Base-by-base conservation (phyloP, 2,113 vertebrate species). In the Cyphomyrus discorhynchus region DNA sequence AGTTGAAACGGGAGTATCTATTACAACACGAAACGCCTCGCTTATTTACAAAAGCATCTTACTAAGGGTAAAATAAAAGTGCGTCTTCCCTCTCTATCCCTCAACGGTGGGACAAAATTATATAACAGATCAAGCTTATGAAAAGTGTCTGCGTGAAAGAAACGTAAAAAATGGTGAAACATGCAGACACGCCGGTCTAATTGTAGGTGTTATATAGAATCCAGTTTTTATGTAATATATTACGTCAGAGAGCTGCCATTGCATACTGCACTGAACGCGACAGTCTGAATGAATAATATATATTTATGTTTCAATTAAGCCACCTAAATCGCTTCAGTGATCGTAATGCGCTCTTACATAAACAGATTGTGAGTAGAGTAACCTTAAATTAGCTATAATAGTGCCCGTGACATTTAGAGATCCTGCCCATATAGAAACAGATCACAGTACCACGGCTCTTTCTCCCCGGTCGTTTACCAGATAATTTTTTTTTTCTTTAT, bases 191-290 rank as follows among this genome's bases (percentile, higher is more conserved):
- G 74, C 49, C 74, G 5, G 74, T 80, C 31, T 39, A 80, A 35
- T 42, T 13, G 35, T 35, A 42, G 35, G 74, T 80, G 74, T 80
- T 80, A 80, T 80, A 80, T 80, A 80, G 74, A 42, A 35, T 80
- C 74, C 19, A 42, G 35, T 35, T 80, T 77, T 80, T 80, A 80
- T 80, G 74, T 80, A 80, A 80, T 80, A 80, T 80, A 80, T 80
- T 80, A 80, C 74, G 74, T 80, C 74, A 80, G 74, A 35, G 27
- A 35, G 7, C 49, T 89, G n/a, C 74, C 74, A 46, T 85, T 52
- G 42, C 66, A 74, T 70, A 80, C 50, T 39, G 77, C 35, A 19
- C 9, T 80, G 52, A 7, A 24, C 27, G 45, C 77, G 35, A 19
- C 15, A 42, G 74, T 31, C 46, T 50, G 15, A 31, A 88, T 58